These are phyloP conservation scores for Boloria euphrosyne DNA, from an alignment of 2,888 invertebrate genomes.

Conservation along the genomic window DNA sequence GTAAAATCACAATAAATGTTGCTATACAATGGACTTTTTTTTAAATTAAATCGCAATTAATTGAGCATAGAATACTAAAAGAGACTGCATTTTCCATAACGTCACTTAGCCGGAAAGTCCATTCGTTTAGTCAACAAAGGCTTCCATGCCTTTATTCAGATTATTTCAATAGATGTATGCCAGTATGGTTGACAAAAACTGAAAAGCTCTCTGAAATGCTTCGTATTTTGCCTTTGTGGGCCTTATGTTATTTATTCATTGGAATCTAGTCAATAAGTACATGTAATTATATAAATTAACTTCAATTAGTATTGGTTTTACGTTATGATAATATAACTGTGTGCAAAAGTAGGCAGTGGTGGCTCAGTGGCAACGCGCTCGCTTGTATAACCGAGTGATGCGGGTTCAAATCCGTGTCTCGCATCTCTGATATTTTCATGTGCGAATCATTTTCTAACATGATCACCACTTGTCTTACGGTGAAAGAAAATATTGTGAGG, in stretches of 20 bases:
- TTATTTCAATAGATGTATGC: constrained; percentile 26
- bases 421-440: too few species aligned
- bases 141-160: constrained; percentile 22
- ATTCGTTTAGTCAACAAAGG: constrained; percentile 27
- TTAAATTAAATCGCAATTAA: background rate
- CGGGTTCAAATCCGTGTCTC: too few species aligned
- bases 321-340: too few species aligned
- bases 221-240: constrained; percentile 1
- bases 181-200: constrained; percentile 15
- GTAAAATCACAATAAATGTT: too few species aligned
- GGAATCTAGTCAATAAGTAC: background rate
- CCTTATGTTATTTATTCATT: background rate
- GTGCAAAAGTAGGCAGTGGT: too few species aligned
- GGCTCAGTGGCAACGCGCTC: too few species aligned
- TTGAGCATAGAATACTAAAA: constrained; percentile 10
- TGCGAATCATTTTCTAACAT: too few species aligned
- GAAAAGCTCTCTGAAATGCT: constrained; percentile 7
- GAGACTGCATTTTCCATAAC: constrained; percentile 14
- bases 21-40: background rate
- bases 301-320: too few species aligned
- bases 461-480: too few species aligned
- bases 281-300: background rate
- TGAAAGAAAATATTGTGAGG: too few species aligned
- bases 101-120: constrained; percentile 22
- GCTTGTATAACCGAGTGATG: too few species aligned